Conservation (phyloP, 1,140 invertebrate species). For the Diprion similis region DNA sequence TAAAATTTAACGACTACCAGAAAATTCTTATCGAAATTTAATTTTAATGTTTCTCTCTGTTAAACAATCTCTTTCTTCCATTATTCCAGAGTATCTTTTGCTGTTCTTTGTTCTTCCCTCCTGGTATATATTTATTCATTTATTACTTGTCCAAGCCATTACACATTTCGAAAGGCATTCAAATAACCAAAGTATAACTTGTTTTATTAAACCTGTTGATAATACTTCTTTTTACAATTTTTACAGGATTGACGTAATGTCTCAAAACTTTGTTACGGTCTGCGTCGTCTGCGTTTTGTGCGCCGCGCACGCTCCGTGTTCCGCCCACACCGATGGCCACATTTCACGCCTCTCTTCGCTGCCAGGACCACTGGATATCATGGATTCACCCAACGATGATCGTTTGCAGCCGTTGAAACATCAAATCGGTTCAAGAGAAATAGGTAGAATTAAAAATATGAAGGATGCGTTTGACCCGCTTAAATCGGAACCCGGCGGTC, state of each 20-base stretch:
- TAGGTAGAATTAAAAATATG: conserved; percentile 21
- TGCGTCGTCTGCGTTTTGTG: conserved; percentile 81
- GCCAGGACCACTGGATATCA: background rate
- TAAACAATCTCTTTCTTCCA: too few relatives aligned
- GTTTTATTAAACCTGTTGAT: too few relatives aligned
- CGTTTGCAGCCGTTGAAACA: background rate
- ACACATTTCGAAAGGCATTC: too few relatives aligned
- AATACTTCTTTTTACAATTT: too few relatives aligned
- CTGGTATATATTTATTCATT: too few relatives aligned
- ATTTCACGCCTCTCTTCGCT: background rate
- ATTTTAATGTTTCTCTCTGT: too few relatives aligned
- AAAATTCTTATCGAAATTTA: too few relatives aligned
- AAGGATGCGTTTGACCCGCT: conserved; percentile 42
- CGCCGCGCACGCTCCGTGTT: conserved; percentile 74
- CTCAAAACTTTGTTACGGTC: conserved; percentile 72
- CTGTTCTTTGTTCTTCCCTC: too few relatives aligned
- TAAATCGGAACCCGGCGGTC: conserved; percentile 21
- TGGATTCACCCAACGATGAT: background rate
- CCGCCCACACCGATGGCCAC: conserved; percentile 62
- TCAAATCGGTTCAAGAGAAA: background rate
- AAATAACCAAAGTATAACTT: too few relatives aligned
- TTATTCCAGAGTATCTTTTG: too few relatives aligned
- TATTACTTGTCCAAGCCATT: too few relatives aligned
- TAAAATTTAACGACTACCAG: too few relatives aligned
- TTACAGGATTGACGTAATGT: conserved; percentile 45